Conservation (phyloP, 2,888 invertebrate genomes). For the Sarcophaga subvicina region DNA sequence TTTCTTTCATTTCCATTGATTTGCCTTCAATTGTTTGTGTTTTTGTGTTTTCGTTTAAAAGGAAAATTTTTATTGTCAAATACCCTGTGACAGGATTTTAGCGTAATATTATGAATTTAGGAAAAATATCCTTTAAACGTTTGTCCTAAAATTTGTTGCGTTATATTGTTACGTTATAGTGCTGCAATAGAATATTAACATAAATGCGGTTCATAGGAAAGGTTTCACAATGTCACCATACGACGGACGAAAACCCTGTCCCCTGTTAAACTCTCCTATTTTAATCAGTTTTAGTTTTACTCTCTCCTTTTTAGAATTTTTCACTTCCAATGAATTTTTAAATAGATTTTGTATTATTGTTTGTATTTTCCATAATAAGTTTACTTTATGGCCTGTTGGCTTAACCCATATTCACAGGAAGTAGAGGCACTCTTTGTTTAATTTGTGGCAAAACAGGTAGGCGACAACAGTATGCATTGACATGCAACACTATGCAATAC, state of each 20-base stretch:
- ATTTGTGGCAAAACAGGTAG: conserved; percentile 44
- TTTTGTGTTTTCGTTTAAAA: conserved; percentile 31
- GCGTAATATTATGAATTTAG: conserved; percentile 57
- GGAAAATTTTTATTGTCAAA: conserved; percentile 36
- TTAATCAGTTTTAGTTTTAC: conserved; percentile 45
- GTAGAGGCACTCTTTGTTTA: background rate
- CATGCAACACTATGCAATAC: too few species aligned
- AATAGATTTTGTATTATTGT: conserved; percentile 24
- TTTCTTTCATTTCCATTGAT: conserved; percentile 31
- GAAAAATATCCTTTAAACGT: conserved; percentile 25
- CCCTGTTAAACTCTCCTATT: conserved; percentile 18
- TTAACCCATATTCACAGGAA: conserved; percentile 16
- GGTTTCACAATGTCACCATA: conserved; percentile 47
- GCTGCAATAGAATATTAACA: conserved; percentile 40
- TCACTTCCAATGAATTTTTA: background rate
- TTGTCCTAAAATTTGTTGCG: background rate
- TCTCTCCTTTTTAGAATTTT: background rate
- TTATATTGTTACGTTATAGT: conserved; percentile 49
- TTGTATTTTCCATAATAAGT: background rate
- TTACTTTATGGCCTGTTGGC: background rate
- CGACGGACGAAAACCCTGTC: background rate
- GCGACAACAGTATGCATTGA: background rate
- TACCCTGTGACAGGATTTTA: conserved; percentile 36
- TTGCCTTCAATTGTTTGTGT: background rate
- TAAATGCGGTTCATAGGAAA: conserved; percentile 59